Evolutionary conservation across 2,888 invertebrate species (phyloP).

Genomic region (Catotricha subobsoleta): DNA sequence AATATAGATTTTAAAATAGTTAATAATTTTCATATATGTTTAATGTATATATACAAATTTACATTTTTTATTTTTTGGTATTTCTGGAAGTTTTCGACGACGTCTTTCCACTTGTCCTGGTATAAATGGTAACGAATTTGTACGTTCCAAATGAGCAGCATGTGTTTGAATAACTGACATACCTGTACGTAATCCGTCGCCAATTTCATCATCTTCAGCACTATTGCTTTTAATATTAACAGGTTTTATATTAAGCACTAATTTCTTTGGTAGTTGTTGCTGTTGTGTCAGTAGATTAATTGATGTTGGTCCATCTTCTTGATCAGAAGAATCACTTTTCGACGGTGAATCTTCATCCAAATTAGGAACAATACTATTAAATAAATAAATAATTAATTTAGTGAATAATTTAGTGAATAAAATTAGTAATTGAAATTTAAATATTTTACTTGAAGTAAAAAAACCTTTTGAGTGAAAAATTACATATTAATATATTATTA

Average conservation of each 20-base stretch:
- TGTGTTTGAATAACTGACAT: background rate
- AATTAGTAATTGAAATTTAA: no score
- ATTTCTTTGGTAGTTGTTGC: slow-evolving; percentile 11
- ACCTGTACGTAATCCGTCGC: slow-evolving; percentile 25
- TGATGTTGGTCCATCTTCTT: slow-evolving; percentile 33
- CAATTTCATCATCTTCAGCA: slow-evolving; percentile 30
- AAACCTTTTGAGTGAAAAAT: no score
- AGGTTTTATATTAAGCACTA: slow-evolving; percentile 8
- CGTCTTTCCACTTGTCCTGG: slow-evolving; percentile 36
- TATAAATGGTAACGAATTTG: slow-evolving; percentile 11
- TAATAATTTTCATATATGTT: background rate
- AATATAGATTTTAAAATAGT: background rate
- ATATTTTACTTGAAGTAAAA: no score
- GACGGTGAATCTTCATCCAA: slow-evolving; percentile 62
- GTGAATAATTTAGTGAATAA: background rate
- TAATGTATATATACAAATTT: slow-evolving; percentile 24
- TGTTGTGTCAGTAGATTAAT: slow-evolving; percentile 13
- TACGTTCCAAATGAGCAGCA: slow-evolving; percentile 10
- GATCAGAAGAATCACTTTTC: slow-evolving; percentile 51
- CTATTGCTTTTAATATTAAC: slow-evolving; percentile 16
- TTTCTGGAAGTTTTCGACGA: slow-evolving; percentile 71
- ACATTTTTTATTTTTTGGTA: slow-evolving; percentile 79
- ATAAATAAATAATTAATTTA: slow-evolving; percentile 1
- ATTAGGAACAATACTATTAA: slow-evolving; percentile 62
- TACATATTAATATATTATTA: no score